phyloP scores from a whole-genome alignment of 1,140 invertebrate species.

The Panulirus ornatus region DNA sequence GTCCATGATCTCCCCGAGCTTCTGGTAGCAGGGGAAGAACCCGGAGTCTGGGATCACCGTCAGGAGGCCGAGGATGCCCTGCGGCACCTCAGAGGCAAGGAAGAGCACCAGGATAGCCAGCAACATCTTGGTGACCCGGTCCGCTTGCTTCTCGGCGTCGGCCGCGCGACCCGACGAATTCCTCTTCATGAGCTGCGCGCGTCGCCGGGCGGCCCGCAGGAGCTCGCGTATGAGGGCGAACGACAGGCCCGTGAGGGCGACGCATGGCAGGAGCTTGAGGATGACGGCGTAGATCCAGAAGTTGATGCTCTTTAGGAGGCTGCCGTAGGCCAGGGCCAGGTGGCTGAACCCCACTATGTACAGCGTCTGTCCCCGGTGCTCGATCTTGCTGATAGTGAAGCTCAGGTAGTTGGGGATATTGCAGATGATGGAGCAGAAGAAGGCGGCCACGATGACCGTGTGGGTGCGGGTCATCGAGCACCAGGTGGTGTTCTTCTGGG shows the following conservation, averaged over 20 bases:
- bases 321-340: slow-evolving; percentile 77
- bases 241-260: slow-evolving; percentile 88
- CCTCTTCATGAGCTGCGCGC: slow-evolving; percentile 59
- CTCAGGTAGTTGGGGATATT: slow-evolving; percentile 91
- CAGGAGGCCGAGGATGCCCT: slow-evolving; percentile 89
- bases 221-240: slow-evolving; percentile 87
- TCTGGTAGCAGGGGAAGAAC: slow-evolving; percentile 88
- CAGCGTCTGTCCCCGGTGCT: slow-evolving; percentile 76
- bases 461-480: slow-evolving; percentile 77
- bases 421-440: slow-evolving; percentile 89
- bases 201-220: slow-evolving; percentile 77
- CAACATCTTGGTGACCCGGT: slow-evolving; percentile 83
- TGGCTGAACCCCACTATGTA: slow-evolving; percentile 78
- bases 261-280: slow-evolving; percentile 90
- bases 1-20: slow-evolving; percentile 94
- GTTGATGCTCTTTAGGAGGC: slow-evolving; percentile 79
- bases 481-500: slow-evolving; percentile 71
- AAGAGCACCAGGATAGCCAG: slow-evolving; percentile 81
- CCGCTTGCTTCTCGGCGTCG: slow-evolving; percentile 73
- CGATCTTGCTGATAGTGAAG: slow-evolving; percentile 80
- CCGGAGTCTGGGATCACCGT: slow-evolving; percentile 85
- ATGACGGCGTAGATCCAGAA: slow-evolving; percentile 85
- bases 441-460: slow-evolving; percentile 87
- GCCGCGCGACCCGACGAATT: slow-evolving; percentile 55
- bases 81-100: slow-evolving; percentile 83